Conservation (phyloP, 2,113 vertebrate genomes). For the Pteruthius melanotis region DNA sequence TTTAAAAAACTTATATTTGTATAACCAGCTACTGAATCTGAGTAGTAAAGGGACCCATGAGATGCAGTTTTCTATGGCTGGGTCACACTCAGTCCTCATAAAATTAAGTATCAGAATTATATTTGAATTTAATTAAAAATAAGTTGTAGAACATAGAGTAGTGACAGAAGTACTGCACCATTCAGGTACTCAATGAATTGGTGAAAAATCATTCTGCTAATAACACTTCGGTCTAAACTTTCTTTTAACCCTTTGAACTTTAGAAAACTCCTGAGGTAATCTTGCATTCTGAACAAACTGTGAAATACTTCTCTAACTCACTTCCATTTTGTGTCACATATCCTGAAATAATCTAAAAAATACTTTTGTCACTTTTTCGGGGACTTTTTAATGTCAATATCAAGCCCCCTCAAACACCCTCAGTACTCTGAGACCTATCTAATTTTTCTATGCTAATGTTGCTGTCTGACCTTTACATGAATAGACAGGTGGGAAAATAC, state of each 20-base stretch:
- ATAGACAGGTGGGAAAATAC: neutral
- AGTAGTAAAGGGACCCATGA: neutral
- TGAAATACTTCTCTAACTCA: neutral
- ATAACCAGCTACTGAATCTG: neutral
- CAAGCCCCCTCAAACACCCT: neutral
- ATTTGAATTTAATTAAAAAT: neutral
- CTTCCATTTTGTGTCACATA: neutral
- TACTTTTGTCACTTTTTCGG: neutral
- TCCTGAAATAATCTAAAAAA: neutral
- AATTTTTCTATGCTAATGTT: neutral
- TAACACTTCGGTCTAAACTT: neutral
- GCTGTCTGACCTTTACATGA: constrained; percentile 32
- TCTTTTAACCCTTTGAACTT: neutral
- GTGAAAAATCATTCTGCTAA: neutral
- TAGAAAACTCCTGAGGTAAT: neutral
- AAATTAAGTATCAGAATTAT: neutral
- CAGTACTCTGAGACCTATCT: neutral
- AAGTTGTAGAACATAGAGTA: neutral
- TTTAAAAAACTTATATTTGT: neutral
- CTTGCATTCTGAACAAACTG: neutral
- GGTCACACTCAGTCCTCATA: neutral
- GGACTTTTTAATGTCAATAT: neutral
- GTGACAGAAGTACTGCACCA: neutral
- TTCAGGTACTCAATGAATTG: neutral
- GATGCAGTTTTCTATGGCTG: neutral